Conservation (phyloP, 2,888 invertebrate genomes). For the Brachypalpus laphriformis region DNA sequence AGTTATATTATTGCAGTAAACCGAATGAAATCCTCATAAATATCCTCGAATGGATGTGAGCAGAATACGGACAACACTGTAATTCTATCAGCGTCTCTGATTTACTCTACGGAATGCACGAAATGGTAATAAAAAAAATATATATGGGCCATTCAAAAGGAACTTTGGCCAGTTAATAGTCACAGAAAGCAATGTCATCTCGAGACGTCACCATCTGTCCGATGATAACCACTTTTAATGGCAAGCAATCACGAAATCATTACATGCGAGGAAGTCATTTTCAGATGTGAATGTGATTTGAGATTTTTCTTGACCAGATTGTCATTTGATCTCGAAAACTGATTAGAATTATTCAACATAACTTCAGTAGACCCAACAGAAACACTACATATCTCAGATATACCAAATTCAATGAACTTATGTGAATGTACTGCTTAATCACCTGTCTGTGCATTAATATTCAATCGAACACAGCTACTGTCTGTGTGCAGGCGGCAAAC, state of each 20-base stretch:
- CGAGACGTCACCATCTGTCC: conserved; percentile 32
- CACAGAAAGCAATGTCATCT: conserved; percentile 14
- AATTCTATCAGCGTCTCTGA: conserved; percentile 21
- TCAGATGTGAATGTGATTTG: background rate
- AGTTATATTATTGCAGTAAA: conserved; percentile 22
- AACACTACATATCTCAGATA: background rate
- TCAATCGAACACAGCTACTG: background rate
- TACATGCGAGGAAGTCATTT: conserved; percentile 3
- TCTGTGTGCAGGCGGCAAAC: background rate
- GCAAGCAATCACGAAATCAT: conserved; percentile 7
- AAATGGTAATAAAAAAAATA: conserved; percentile 15
- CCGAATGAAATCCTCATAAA: conserved; percentile 29
- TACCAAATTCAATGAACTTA: background rate
- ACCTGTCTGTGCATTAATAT: background rate
- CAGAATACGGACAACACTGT: conserved; percentile 4
- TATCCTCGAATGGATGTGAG: conserved; percentile 11
- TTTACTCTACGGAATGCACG: conserved; percentile 11
- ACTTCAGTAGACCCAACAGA: background rate
- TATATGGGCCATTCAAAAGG: conserved; percentile 1
- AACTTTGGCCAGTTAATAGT: conserved; percentile 15
- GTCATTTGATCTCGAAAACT: too few species aligned
- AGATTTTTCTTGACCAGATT: too few species aligned
- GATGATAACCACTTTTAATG: conserved; percentile 27
- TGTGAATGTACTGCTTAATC: background rate
- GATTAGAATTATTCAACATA: too few species aligned